Evolutionary conservation across 2,797 vertebrate species (phyloP), one percentile per base, ranked within the genome.

Genomic region (Sphenopsis melanotis): DNA sequence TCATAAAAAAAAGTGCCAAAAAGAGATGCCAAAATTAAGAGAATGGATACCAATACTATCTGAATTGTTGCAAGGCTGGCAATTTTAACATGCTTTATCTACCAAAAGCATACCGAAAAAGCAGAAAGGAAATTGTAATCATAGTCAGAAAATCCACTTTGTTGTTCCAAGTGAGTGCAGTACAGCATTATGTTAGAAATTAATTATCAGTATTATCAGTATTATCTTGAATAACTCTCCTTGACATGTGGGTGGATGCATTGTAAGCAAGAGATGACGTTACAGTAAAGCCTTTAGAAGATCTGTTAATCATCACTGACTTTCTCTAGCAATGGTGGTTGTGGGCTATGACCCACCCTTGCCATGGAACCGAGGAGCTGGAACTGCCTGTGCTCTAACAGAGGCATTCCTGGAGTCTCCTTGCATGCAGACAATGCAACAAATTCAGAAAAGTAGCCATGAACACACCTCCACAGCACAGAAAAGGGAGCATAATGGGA

Each of bases 281-380:
- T 66, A 61, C 36, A 66, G 74, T 9, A 86, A 83, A 89, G 39
- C 8, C 42, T 76, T 76, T 60, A 42, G 37, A 85, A 89, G 60
- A 63, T 77, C 41, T 87, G 44, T 80, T 87, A 85, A 77, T 66
- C 26, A 60, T 64, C 3, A 1, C 19, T 83, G 53, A 46, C 55
- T 63, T 89, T 83, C 56, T 71, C 10, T 26, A n/a, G 14, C 24
- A 65, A 47, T 7, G 6, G 30, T 72, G 47, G 26, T 1, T 69
- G 21, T n/a, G 64, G 63, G 44, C 12, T 52, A 32, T 1, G 2
- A 71, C 27, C 64, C 34, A 59, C 30, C 34, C 37, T 42, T 30
- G 19, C 13, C 52, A 42, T 0, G 9, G 36, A 76, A 77, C 2
- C 0, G 0, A 77, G 37, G 16, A 86, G 47, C 44, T 68, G 59